Evolutionary conservation across 1,140 invertebrate species (phyloP).

Genomic region (Panagrolaimus sp.): DNA sequence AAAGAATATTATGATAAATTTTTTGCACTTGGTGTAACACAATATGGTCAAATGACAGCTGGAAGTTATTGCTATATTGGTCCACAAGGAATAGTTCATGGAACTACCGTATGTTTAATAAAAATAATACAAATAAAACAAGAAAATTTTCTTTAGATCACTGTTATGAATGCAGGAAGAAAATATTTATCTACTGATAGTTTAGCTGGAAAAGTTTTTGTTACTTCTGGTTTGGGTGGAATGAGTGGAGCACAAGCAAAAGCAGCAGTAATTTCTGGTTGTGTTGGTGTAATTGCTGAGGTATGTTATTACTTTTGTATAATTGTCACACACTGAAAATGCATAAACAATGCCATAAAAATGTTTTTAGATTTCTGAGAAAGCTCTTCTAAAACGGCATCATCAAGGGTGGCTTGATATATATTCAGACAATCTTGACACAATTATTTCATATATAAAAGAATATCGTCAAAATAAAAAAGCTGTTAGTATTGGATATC

Average conservation of each 20-base stretch:
- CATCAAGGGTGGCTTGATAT: slow-evolving; percentile 67
- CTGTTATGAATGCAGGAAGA: slow-evolving; percentile 67
- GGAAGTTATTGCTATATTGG: slow-evolving; percentile 71
- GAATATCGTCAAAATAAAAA: slow-evolving; percentile 55
- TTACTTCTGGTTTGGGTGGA: slow-evolving; percentile 68
- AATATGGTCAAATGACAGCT: slow-evolving; percentile 65
- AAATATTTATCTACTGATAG: slow-evolving; percentile 64
- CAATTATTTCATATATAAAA: slow-evolving; percentile 62
- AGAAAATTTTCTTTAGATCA: slow-evolving; percentile 64
- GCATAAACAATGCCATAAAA: slow-evolving; percentile 18
- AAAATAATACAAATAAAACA: background rate
- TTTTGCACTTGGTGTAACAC: slow-evolving; percentile 67
- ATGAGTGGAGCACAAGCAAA: slow-evolving; percentile 71
- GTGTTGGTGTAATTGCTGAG: slow-evolving; percentile 68
- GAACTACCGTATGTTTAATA: slow-evolving; percentile 64
- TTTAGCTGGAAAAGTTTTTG: slow-evolving; percentile 65
- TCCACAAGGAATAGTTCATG: slow-evolving; percentile 70
- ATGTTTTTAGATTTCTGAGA: slow-evolving; percentile 60
- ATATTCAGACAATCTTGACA: slow-evolving; percentile 62
- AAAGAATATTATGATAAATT: slow-evolving; percentile 63
- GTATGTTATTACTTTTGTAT: too few relatives aligned
- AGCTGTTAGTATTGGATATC: slow-evolving; percentile 66
- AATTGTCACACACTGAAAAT: too few relatives aligned
- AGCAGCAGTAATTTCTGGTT: slow-evolving; percentile 67
- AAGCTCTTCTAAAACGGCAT: slow-evolving; percentile 65